Percentiles rank a stretch among this genome's conserved stretches.
Evolutionary conservation across 2,797 vertebrate genomes (phyloP).

Genomic region (Oreonectes daqikongensis): DNA sequence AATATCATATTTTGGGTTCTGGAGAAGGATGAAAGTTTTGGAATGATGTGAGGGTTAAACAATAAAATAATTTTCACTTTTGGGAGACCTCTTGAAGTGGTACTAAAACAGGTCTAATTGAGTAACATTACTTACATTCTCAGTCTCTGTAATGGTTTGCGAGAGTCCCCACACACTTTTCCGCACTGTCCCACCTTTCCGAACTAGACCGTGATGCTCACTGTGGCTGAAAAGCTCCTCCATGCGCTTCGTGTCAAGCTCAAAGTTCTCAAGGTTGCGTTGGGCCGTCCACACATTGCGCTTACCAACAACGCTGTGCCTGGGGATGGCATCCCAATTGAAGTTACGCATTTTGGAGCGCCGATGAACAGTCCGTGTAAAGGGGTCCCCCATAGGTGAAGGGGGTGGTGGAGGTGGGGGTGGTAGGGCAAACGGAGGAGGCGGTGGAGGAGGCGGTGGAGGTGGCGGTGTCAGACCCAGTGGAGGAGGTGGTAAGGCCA

Average conservation of each 20-base stretch:
- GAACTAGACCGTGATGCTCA: constrained; percentile 61
- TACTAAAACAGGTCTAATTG: not conserved
- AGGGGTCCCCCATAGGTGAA: constrained; percentile 40
- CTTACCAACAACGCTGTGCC: constrained; percentile 76
- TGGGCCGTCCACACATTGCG: constrained; percentile 79
- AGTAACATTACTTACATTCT: constrained; percentile 57
- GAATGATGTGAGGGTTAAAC: too few species aligned
- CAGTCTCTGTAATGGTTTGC: constrained; percentile 54
- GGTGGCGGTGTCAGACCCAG: constrained; percentile 15
- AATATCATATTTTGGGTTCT: too few species aligned
- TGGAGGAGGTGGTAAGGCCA: constrained; percentile 51
- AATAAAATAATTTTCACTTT: too few species aligned
- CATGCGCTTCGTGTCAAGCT: constrained; percentile 77
- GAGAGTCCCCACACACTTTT: constrained; percentile 61
- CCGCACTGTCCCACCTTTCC: constrained; percentile 37
- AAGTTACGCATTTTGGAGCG: constrained; percentile 80
- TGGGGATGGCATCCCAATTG: constrained; percentile 84
- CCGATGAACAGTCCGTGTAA: constrained; percentile 59
- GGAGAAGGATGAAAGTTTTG: too few species aligned
- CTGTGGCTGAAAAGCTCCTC: constrained; percentile 82
- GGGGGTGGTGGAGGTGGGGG: constrained; percentile 16
- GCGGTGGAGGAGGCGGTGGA: constrained; percentile 42
- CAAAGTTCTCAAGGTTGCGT: constrained; percentile 67
- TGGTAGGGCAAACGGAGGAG: constrained; percentile 46
- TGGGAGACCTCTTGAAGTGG: too few species aligned